Conservation (phyloP, 2,888 invertebrate genomes). For the Megamerina dolium region DNA sequence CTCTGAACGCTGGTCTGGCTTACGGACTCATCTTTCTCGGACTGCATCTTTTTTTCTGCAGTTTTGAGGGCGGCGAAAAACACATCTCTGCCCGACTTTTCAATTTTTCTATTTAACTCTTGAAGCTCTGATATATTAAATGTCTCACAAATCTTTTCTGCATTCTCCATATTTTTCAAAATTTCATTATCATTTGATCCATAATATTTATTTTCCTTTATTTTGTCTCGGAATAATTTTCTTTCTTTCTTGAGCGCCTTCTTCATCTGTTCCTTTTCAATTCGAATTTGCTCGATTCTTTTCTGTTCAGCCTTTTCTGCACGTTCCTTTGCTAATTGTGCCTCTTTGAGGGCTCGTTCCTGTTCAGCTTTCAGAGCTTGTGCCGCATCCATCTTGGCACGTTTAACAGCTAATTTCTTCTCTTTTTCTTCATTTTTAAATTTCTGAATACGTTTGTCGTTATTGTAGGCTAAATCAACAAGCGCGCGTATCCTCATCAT, state of each 20-base stretch:
- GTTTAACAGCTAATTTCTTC: conserved; percentile 79
- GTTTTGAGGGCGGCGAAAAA: conserved; percentile 65
- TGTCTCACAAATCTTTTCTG: conserved; percentile 85
- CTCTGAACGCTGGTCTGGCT: conserved; percentile 38
- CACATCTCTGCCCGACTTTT: conserved; percentile 58
- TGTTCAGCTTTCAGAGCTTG: conserved; percentile 80
- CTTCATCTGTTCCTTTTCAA: conserved; percentile 79
- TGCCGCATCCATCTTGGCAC: conserved; percentile 78
- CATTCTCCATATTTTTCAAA: conserved; percentile 79
- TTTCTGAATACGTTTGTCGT: conserved; percentile 86
- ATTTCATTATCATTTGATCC: conserved; percentile 62
- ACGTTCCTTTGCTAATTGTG: conserved; percentile 67
- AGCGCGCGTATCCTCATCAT: conserved; percentile 83
- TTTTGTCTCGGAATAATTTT: conserved; percentile 70
- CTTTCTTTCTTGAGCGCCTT: conserved; percentile 82
- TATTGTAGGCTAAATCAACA: conserved; percentile 89
- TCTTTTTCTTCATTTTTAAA: conserved; percentile 94
- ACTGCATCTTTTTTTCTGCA: conserved; percentile 70
- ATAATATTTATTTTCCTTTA: conserved; percentile 79
- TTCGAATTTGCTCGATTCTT: conserved; percentile 71
- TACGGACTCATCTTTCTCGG: conserved; percentile 62
- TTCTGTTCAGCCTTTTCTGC: conserved; percentile 78
- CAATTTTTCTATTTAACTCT: conserved; percentile 66
- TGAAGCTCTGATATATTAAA: conserved; percentile 68
- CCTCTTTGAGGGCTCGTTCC: conserved; percentile 68